Evolutionary conservation across 2,888 invertebrate genomes (phyloP), one percentile per base, ranked within the genome.

Genomic region (Drosophila mettleri): DNA sequence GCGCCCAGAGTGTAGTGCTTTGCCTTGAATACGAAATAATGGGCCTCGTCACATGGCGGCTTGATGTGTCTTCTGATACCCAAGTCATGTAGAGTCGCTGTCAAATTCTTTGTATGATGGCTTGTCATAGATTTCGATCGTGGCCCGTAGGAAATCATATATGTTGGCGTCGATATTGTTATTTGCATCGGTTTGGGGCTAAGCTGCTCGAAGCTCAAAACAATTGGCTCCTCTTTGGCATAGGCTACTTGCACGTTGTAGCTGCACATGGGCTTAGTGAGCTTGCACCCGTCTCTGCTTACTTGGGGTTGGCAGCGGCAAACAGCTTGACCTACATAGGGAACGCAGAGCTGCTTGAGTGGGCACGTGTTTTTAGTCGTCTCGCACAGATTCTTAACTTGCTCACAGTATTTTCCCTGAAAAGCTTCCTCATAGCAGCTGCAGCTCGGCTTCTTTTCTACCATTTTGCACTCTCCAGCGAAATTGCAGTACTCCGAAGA

Each of bases 401-500:
- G n/a, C 41, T 74, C 74, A 55, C 74, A 74, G 46, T 61, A 74
- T 46, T 54, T 27, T 4, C 74, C 74, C 3, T 61, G 12, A 39
- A 74, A 74, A n/a, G 69, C 20, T 16, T 74, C 74, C 14, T 2
- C 31, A 36, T 65, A 74, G 38, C 74, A 74, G 12, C 18, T 55
- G 24, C 74, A 74, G 10, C 4, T 57, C 5, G 74, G 74, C 10
- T 55, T 58, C 0, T 14, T 22, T 0, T 8, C 20, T 2, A 69
- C 27, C 8, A 74, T 18, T 7, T 8, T 27, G 16, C 73, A 74
- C 5, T 58, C 74, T 16, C 74, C 74, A 9, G 74, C 74, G 58
- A 46, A 54, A 27, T 74, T 74, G 22, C 74, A 74, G 39, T 69
- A 74, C 41, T 69, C 58, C n/a, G 74, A 16, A 0, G 74, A 74